Base-by-base conservation (phyloP, 2,797 vertebrate genomes). In the Erethizon dorsatum region DNA sequence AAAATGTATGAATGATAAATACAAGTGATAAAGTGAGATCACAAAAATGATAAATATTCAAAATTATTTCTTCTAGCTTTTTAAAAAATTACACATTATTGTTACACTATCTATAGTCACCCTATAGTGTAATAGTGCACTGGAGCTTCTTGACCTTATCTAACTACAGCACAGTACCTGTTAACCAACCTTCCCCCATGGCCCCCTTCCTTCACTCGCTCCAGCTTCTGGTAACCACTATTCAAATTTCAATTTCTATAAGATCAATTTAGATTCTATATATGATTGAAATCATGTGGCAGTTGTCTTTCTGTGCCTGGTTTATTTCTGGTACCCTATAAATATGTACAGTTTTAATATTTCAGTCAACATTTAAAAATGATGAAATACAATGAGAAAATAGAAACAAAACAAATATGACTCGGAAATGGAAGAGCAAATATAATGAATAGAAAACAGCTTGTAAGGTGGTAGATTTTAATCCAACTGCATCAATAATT, bases 1-100 rank as follows among this genome's bases (percentile, higher is more conserved):
- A 88, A 89, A 52, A 54, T n/a, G 24, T 84, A 63, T n/a, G 90
- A 75, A 82, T 86, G 9, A 75, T 65, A 85, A 84, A 79, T 71
- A 85, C 9, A 80, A 56, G 28, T 61, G 31, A 73, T 78, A 94
- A 96, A 82, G 50, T 75, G 14, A 14, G 20, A 91, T 88, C 45
- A 94, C n/a, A 83, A 77, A 79, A 92, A 75, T 71, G 28, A 45
- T 31, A 83, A 47, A 33, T 82, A 83, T 73, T 83, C 13, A 73
- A 91, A 83, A n/a, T 71, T 14, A 5, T 69, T 82, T 82, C 65
- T 45, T 59, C 45, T 83, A 83, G 41, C 28, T 59, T 73, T 45
- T 37, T 41, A 73, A 24, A 24, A 73, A 22, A 73, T 24, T 41
- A 47, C 7, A 56, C 20, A 82, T 57, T 57, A 57, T 57, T 41